Conservation (phyloP, 2,113 vertebrate genomes). For the Coptodon rendalli region DNA sequence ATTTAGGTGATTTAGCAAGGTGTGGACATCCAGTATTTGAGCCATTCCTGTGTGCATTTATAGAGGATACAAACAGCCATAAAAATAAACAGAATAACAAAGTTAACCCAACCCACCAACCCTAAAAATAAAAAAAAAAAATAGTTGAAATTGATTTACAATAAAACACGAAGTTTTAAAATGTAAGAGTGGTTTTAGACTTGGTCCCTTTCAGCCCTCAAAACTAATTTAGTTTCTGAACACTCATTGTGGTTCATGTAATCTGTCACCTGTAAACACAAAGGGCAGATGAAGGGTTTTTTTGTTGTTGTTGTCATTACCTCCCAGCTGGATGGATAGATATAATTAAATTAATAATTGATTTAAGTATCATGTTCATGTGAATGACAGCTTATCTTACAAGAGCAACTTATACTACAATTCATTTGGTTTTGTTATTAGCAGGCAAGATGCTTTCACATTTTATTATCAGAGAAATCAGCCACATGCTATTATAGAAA, state of each 20-base stretch:
- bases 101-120: background rate
- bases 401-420: background rate
- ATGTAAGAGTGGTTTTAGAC: background rate
- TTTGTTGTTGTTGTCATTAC: background rate
- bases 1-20: background rate
- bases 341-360: background rate
- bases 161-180: background rate
- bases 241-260: background rate
- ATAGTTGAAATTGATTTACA: background rate
- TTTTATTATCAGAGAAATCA: background rate
- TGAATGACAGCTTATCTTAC: background rate
- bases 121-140: rapidly evolving
- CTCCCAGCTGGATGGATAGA: background rate
- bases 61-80: background rate
- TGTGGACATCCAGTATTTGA: background rate
- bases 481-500: background rate
- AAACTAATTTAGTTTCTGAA: background rate
- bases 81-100: background rate
- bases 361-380: background rate
- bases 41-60: background rate
- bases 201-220: background rate
- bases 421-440: background rate
- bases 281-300: background rate
- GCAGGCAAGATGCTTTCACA: background rate
- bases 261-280: background rate